Evolutionary conservation across 2,888 invertebrate species (phyloP).

Genomic region (Pachycephus smyrnensis): DNA sequence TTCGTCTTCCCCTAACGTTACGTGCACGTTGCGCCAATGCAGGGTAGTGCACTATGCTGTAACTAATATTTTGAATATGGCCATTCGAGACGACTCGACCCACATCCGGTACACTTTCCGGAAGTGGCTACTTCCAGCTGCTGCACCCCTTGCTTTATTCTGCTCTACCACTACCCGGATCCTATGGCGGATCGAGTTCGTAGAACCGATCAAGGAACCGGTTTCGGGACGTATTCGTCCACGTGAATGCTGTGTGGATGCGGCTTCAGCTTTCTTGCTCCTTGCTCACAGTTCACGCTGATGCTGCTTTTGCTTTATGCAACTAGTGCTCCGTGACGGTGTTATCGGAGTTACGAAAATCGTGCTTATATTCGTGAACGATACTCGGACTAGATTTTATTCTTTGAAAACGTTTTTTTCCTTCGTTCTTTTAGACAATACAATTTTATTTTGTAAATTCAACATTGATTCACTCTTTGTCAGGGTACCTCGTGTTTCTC

Average conservation of each 20-base stretch:
- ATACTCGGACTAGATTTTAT: too few species aligned
- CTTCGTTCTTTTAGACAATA: too few species aligned
- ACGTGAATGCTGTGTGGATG: slow-evolving; percentile 22
- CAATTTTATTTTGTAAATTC: too few species aligned
- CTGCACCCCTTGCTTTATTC: slow-evolving; percentile 29
- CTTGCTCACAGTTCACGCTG: not conserved
- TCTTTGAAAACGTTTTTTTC: too few species aligned
- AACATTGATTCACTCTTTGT: too few species aligned
- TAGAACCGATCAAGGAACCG: slow-evolving; percentile 57
- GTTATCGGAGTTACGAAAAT: too few species aligned
- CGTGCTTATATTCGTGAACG: too few species aligned
- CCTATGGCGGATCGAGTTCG: slow-evolving; percentile 53
- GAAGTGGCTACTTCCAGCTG: slow-evolving; percentile 51
- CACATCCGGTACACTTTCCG: slow-evolving; percentile 49
- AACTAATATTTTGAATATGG: not conserved
- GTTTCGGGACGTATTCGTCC: slow-evolving; percentile 42
- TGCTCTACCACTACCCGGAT: slow-evolving; percentile 52
- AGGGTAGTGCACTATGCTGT: not conserved
- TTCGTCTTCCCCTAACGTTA: not conserved
- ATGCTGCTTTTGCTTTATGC: not conserved
- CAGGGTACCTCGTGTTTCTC: too few species aligned
- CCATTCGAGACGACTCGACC: slow-evolving; percentile 41
- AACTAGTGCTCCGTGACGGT: not conserved
- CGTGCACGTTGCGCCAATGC: not conserved
- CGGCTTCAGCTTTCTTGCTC: not conserved